Conservation (phyloP, 2,888 invertebrate genomes). For the Pterostichus niger region DNA sequence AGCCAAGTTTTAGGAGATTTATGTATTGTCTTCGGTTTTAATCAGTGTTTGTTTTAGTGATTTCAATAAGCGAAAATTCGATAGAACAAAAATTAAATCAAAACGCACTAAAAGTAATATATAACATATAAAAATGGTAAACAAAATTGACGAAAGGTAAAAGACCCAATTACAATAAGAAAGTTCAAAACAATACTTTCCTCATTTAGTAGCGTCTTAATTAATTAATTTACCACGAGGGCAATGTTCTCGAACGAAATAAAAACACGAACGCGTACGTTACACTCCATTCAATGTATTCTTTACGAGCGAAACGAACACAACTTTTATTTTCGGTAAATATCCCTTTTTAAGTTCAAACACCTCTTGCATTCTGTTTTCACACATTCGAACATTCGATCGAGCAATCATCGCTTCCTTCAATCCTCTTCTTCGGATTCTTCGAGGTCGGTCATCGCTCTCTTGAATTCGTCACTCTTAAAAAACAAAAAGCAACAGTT, state of each 20-base stretch:
- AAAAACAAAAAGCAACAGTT: constrained; percentile 35
- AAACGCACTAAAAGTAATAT: not conserved
- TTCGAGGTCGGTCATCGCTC: constrained; percentile 37
- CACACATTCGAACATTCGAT: constrained; percentile 35
- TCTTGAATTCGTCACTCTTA: constrained; percentile 41
- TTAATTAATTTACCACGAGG: constrained; percentile 60
- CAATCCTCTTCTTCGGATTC: constrained; percentile 26
- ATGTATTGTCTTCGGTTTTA: too few relatives aligned
- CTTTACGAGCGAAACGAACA: constrained; percentile 58
- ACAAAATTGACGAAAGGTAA: constrained; percentile 34
- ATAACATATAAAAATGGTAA: constrained; percentile 4
- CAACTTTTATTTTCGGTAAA: constrained; percentile 65
- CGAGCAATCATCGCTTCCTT: constrained; percentile 45
- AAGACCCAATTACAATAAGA: constrained; percentile 49
- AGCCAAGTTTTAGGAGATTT: too few relatives aligned
- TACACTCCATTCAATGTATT: constrained; percentile 50
- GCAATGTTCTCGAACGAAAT: constrained; percentile 49
- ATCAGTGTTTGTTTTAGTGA: constrained; percentile 6
- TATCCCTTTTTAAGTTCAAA: constrained; percentile 59
- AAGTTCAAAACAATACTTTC: constrained; percentile 59
- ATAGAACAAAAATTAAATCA: not conserved
- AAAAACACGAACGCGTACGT: constrained; percentile 51
- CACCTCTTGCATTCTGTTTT: constrained; percentile 41
- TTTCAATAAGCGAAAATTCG: not conserved
- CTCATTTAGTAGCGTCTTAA: constrained; percentile 51